phyloP scores from a whole-genome alignment of 2,113 vertebrate species.

The Theristicus caerulescens region DNA sequence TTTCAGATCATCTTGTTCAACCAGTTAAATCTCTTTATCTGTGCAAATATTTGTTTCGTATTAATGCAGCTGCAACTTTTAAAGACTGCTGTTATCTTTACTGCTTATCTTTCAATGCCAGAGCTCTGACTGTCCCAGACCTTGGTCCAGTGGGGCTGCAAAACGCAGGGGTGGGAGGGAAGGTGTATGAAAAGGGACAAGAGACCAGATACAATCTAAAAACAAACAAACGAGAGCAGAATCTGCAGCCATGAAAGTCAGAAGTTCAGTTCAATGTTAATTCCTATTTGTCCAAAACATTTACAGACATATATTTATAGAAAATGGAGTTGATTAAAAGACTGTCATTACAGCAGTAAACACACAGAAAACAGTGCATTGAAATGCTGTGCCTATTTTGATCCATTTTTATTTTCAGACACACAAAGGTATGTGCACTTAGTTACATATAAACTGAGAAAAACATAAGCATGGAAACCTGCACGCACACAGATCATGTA shows the following conservation, averaged over 20 bases:
- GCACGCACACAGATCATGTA: background rate
- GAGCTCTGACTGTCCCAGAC: background rate
- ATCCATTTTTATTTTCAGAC: background rate
- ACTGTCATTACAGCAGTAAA: background rate
- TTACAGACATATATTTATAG: background rate
- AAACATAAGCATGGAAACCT: background rate
- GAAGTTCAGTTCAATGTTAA: background rate
- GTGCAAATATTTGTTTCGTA: conserved; percentile 17
- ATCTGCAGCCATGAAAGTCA: background rate
- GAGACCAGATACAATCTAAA: background rate
- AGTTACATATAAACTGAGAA: background rate
- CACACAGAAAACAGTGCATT: background rate
- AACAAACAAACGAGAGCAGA: background rate
- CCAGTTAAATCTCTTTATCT: background rate
- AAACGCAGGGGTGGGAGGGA: background rate
- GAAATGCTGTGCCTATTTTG: background rate
- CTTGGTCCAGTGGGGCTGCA: background rate
- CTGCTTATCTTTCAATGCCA: background rate
- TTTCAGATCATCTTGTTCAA: background rate
- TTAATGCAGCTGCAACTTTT: background rate
- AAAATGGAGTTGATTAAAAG: background rate
- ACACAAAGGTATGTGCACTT: background rate
- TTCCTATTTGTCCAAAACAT: background rate
- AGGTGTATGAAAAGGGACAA: background rate
- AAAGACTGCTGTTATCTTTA: conserved; percentile 15